Base-by-base conservation (phyloP, 2,113 vertebrate species). In the Colinus virginianus region DNA sequence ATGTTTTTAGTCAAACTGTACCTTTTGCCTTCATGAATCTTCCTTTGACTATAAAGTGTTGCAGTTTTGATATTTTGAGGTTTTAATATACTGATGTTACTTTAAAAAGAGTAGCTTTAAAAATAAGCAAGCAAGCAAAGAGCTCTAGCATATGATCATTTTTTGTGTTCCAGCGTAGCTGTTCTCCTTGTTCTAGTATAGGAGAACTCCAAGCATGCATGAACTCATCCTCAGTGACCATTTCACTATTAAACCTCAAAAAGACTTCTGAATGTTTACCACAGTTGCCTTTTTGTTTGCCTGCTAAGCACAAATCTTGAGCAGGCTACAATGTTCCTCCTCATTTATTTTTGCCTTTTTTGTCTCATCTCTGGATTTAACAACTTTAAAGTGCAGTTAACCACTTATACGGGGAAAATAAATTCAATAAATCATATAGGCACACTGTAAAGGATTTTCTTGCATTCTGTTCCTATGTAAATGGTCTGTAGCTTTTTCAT, bases 391-490 rank as follows among this genome's bases (percentile, higher is more conserved):
- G 93, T 94, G 75, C 91, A 82, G 81, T 96, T 96, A 97, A 95
- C 88, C 23, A 21, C 68, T 90, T 94, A 81, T 69, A 96, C 22
- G 59, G 30, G 4, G 64, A 92, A 96, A 92, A 91, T 70, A 72
- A 87, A 95, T 94, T 92, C 89, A 90, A 95, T 96, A 96, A 96
- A 97, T 96, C 96, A 93, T n/a, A 45, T 21, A 93, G 88, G 76
- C 94, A 93, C 63, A 88, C 78, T 90, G 92, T 89, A 89, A 94
- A 93, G 94, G 88, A 96, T 94, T 96, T 93, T 92, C 95, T 94
- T 91, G 92, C 88, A 94, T 96, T 92, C 91, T 94, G 94, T 94
- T 96, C 40, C 95, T 86, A 92, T 96, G 84, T 95, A 96, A 97
- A 92, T 90, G 90, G 83, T 79, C 91, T 96, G 90, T 95, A 95